Conservation (phyloP, 1,140 invertebrate genomes). For the Himalopsyche phryganea region DNA sequence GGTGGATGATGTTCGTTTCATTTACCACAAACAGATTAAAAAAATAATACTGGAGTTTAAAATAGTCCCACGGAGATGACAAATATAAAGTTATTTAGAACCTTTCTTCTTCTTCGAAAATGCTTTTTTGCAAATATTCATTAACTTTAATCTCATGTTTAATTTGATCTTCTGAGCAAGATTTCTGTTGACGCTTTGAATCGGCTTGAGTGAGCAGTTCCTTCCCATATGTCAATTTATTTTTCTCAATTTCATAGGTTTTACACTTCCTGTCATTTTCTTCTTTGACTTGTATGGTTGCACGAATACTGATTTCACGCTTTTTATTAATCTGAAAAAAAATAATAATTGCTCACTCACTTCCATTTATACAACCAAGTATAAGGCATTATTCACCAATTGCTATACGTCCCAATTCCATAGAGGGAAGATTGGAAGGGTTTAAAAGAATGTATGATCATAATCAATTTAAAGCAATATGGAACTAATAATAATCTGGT, state of each 20-base stretch:
- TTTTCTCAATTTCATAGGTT: not conserved
- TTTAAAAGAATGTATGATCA: not conserved
- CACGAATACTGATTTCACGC: not conserved
- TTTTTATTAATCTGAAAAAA: slow-evolving; percentile 14
- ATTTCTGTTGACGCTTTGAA: not conserved
- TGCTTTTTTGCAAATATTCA: no score
- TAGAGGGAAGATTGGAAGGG: not conserved
- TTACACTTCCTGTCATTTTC: not conserved
- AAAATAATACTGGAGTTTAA: no score
- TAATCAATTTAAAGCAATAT: not conserved
- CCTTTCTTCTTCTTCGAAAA: no score
- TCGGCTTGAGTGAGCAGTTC: slow-evolving; percentile 10
- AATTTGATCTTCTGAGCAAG: no score
- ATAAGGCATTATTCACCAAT: not conserved
- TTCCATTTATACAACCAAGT: not conserved
- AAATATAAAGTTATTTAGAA: no score
- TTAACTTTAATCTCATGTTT: no score
- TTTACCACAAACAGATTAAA: no score
- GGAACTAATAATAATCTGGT: not conserved
- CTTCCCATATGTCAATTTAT: slow-evolving; percentile 11
- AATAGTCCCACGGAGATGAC: no score
- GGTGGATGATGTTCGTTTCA: no score
- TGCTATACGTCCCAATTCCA: not conserved
- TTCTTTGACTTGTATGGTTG: not conserved
- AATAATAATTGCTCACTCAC: not conserved